Conservation (phyloP, 2,113 vertebrate species). For the Synchiropus splendidus region DNA sequence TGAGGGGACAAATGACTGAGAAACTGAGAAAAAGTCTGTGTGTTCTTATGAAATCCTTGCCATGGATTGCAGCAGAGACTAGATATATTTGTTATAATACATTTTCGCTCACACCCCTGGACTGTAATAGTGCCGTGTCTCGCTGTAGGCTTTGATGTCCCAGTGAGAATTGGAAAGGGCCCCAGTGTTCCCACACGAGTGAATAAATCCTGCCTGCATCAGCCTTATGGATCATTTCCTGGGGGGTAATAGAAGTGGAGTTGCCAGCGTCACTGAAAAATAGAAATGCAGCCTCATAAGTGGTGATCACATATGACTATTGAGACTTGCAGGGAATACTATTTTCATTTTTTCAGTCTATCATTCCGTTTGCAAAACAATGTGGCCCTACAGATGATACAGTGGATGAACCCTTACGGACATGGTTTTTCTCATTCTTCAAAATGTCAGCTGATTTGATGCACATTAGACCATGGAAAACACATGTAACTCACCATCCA, state of each 20-base stretch:
- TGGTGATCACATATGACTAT: neutral
- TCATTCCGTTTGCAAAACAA: too few relatives aligned
- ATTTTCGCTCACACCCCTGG: conserved; percentile 42
- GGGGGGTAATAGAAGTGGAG: neutral
- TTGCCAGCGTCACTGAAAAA: conserved; percentile 13
- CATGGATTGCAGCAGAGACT: conserved; percentile 28
- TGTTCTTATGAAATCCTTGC: conserved; percentile 27
- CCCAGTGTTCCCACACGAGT: conserved; percentile 34
- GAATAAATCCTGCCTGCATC: conserved; percentile 36
- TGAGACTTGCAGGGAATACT: too few relatives aligned
- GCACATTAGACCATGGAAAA: too few relatives aligned
- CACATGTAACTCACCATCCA: too few relatives aligned
- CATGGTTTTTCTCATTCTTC: too few relatives aligned
- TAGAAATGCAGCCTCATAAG: conserved; percentile 2
- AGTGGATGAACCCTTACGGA: too few relatives aligned
- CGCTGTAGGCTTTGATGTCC: conserved; percentile 50
- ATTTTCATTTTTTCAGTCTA: too few relatives aligned
- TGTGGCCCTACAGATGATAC: too few relatives aligned
- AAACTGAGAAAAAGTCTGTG: conserved; percentile 12
- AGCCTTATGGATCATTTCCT: conserved; percentile 21
- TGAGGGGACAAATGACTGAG: conserved; percentile 28
- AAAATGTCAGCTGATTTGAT: too few relatives aligned
- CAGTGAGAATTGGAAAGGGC: conserved; percentile 30
- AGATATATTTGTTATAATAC: conserved; percentile 25
- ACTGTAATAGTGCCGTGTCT: conserved; percentile 33